Base-by-base conservation (phyloP, 2,888 invertebrate species). In the Pseudococcus longispinus region DNA sequence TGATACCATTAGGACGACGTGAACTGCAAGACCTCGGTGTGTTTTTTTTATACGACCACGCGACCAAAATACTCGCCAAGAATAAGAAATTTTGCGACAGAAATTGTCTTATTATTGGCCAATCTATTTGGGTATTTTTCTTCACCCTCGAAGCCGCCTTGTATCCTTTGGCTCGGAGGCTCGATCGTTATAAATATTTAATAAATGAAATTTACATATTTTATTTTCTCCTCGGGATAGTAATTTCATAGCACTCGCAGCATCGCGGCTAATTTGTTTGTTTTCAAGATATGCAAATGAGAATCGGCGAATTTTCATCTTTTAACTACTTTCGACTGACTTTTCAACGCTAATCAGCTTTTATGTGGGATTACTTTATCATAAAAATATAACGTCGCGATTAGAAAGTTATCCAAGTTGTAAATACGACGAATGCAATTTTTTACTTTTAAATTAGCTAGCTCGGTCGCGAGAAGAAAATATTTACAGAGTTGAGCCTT, bases 241-340 rank as follows among this genome's bases (percentile, higher is more conserved):
- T 70, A 70, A 70, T 29, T 70, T 29, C 18, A 70, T 70, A 70
- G 70, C 70, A 8, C 29, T 29, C 9, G 70, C 3, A 70, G 29
- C 70, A 70, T 70, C 29, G 70, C 29, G 70, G 70, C 70, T 70
- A 70, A 70, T 70, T 70, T 70, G 70, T 70, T 70, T 70, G 29
- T 70, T 70, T 70, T 70, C 29, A 70, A 70, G 70, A 70, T 70
- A 70, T 70, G 70, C 70, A 70, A 70, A 70, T 70, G 70, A 23
- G 29, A 70, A 70, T 70, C 18, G 70, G 29, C 8, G 9, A 70
- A 70, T 70, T 70, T 70, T 29, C 29, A 70, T 70, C 70, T 70
- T 70, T 70, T 15, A 70, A 70, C 70, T 29, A 70, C 70, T 70
- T 70, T 29, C 29, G 29, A 70, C 29, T 70, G 29, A 29, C 29